Percentiles rank a stretch among this genome's conserved stretches.
phyloP scores from a whole-genome alignment of 2,888 invertebrate genomes.

The Falcaria lacertinaria region DNA sequence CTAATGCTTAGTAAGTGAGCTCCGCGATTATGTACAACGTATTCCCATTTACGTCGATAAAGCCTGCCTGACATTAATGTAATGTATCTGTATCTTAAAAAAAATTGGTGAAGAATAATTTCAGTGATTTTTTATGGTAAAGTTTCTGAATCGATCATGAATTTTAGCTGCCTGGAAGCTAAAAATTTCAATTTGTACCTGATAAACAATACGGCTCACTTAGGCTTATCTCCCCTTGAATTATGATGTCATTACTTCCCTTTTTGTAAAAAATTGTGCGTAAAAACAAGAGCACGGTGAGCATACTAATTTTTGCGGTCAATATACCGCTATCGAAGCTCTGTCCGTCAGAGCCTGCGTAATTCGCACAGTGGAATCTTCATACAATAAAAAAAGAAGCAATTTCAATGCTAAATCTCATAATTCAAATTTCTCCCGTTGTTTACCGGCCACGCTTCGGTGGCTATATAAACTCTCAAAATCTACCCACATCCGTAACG shows the following conservation, averaged over 20 bases:
- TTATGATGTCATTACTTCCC: conserved; percentile 74
- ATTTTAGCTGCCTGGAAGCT: conserved; percentile 33
- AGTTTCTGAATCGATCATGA: conserved; percentile 37
- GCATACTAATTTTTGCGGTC: conserved; percentile 75
- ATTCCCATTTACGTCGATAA: conserved; percentile 23
- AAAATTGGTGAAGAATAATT: conserved; percentile 9
- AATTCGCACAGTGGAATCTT: conserved; percentile 53
- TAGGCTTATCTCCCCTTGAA: conserved; percentile 70
- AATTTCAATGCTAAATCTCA: conserved; percentile 68
- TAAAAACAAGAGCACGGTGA: conserved; percentile 58
- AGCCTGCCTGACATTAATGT: conserved; percentile 12
- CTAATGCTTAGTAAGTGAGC: conserved; percentile 53
- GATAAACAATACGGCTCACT: conserved; percentile 64
- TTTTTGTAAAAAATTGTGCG: conserved; percentile 68
- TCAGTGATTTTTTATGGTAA: conserved; percentile 8
- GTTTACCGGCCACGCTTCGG: conserved; percentile 62
- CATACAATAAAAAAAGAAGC: conserved; percentile 56
- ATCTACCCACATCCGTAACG: conserved; percentile 73
- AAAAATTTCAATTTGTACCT: conserved; percentile 57
- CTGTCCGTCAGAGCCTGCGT: conserved; percentile 36
- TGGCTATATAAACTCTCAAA: conserved; percentile 69
- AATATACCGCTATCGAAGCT: conserved; percentile 62
- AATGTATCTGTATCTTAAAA: no score
- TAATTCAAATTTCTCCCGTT: conserved; percentile 68
- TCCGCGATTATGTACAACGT: conserved; percentile 34